A percentile compares a stretch with the other conserved stretches of the same genome.
phyloP scores from a whole-genome alignment of 2,888 invertebrate species.

The Ophioninae sp. region DNA sequence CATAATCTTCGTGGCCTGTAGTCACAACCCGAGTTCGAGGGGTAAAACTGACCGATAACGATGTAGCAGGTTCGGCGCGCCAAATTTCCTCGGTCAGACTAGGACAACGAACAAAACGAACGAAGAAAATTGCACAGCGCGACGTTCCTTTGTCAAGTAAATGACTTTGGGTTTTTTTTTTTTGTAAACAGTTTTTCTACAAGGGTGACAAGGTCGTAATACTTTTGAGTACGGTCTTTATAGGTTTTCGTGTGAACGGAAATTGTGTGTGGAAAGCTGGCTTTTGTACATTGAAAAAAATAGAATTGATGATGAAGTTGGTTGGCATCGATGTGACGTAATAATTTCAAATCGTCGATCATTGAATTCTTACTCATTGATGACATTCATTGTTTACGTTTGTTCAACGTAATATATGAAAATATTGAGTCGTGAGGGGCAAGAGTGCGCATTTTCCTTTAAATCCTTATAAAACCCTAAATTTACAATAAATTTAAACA shows the following conservation, averaged over 20 bases:
- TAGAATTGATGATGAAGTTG: not conserved
- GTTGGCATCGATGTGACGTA: not conserved
- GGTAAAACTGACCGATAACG: slow-evolving; percentile 11
- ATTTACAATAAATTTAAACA: too few relatives aligned
- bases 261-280: not conserved
- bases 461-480: too few relatives aligned
- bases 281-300: not conserved
- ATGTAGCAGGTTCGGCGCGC: not conserved
- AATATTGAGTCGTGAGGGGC: too few relatives aligned
- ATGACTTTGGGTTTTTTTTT: not conserved
- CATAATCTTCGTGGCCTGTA: slow-evolving; percentile 29
- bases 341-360: not conserved
- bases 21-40: not conserved
- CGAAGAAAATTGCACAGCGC: not conserved
- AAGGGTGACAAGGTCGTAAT: not conserved
- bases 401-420: too few relatives aligned
- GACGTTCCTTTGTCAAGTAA: slow-evolving; percentile 3
- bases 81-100: not conserved
- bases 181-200: not conserved
- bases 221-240: not conserved
- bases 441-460: too few relatives aligned
- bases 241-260: not conserved
- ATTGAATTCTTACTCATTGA: not conserved
- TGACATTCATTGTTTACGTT: too few relatives aligned
- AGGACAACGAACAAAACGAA: slow-evolving; percentile 1